phyloP scores from a whole-genome alignment of 2,113 vertebrate species.

The Colinus virginianus region DNA sequence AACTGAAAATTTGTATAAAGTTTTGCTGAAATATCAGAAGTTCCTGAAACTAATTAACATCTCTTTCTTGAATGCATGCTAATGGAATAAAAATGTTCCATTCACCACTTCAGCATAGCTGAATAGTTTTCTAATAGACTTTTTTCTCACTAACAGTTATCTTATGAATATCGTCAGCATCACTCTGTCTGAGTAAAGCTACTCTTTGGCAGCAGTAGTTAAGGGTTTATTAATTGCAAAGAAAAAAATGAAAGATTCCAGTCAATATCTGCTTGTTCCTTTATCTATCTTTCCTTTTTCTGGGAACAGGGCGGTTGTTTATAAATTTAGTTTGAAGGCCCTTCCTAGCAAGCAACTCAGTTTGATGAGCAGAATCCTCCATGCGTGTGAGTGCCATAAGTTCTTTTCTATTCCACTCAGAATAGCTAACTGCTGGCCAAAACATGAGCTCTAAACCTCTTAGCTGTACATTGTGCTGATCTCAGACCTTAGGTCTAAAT shows the following conservation, averaged over 20 bases:
- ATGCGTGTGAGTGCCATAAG: not conserved
- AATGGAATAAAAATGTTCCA: slow-evolving; percentile 33
- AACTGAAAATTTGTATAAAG: slow-evolving; percentile 42
- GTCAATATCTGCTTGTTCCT: not conserved
- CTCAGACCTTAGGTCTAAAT: slow-evolving; percentile 2
- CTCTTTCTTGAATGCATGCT: slow-evolving; percentile 33
- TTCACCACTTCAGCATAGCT: slow-evolving; percentile 10
- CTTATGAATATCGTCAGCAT: not conserved
- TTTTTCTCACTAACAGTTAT: not conserved
- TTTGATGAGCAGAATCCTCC: not conserved
- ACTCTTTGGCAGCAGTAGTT: not conserved
- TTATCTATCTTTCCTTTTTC: not conserved
- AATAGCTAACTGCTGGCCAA: slow-evolving; percentile 17
- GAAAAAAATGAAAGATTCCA: not conserved
- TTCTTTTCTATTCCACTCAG: not conserved
- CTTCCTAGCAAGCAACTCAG: not conserved
- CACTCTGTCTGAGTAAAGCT: not conserved
- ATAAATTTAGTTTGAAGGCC: not conserved
- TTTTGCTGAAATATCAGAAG: slow-evolving; percentile 60
- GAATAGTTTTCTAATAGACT: slow-evolving; percentile 28
- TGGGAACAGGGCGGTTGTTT: not conserved
- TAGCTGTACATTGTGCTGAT: not conserved
- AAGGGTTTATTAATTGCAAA: not conserved
- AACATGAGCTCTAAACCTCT: not conserved
- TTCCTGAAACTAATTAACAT: slow-evolving; percentile 65